Evolutionary conservation across 2,797 vertebrate species (phyloP).

Genomic region (Lateolabrax maculatus): DNA sequence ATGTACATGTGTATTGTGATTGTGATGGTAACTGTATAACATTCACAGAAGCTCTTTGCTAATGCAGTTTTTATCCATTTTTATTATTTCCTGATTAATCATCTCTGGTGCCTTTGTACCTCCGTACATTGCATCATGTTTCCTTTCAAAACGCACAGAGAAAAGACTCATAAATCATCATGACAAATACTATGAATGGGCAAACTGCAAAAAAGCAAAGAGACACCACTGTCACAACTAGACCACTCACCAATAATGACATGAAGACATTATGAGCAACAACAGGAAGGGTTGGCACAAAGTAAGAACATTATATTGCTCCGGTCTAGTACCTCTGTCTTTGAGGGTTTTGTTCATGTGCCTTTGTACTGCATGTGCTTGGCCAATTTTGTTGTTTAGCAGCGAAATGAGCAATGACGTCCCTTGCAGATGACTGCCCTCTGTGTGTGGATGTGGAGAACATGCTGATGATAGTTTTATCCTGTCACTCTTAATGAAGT

Average conservation of each 20-base stretch:
- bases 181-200: not conserved
- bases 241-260: not conserved
- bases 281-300: too few species aligned
- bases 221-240: not conserved
- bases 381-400: not conserved
- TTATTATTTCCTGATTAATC: not conserved
- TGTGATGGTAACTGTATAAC: not conserved
- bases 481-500: not conserved
- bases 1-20: not conserved
- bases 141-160: not conserved
- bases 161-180: not conserved
- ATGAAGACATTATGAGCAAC: not conserved
- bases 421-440: too few species aligned
- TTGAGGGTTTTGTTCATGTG: not conserved
- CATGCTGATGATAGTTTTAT: conserved; percentile 8
- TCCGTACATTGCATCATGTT: not conserved
- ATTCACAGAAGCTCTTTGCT: not conserved
- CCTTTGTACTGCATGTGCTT: not conserved
- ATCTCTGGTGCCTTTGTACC: not conserved
- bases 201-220: not conserved
- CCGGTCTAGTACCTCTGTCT: not conserved
- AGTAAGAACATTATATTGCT: not conserved
- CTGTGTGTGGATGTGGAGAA: conserved; percentile 14
- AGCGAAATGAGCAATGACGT: not conserved
- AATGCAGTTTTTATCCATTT: not conserved